Evolutionary conservation across 2,888 invertebrate genomes (phyloP).

Genomic region (Lithophane semibrunnea): DNA sequence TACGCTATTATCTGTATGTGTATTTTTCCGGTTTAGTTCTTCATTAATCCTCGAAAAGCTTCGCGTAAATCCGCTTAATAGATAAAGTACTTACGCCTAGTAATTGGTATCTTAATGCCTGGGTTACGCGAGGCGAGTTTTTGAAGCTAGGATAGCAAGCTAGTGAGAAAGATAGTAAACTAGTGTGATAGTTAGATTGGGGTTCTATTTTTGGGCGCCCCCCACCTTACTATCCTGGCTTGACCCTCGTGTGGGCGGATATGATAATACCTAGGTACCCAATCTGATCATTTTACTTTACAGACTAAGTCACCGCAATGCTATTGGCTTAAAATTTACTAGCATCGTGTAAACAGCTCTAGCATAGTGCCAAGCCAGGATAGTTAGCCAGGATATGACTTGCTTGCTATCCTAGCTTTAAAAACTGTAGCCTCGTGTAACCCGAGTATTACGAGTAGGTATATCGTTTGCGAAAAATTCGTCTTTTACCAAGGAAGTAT

Average conservation of each 20-base stretch:
- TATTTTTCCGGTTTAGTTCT: slow-evolving; percentile 24
- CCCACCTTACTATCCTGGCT: not conserved
- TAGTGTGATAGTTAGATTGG: not conserved
- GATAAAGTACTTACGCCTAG: slow-evolving; percentile 39
- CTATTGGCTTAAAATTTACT: not conserved
- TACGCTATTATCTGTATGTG: slow-evolving; percentile 10
- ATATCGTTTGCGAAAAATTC: not conserved
- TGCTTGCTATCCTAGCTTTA: not conserved
- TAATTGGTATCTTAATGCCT: slow-evolving; percentile 18
- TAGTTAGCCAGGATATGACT: not conserved
- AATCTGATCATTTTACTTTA: not conserved
- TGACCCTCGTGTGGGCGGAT: not conserved
- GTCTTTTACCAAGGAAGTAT: slow-evolving; percentile 10
- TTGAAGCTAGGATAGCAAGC: not conserved
- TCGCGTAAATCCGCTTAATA: slow-evolving; percentile 40
- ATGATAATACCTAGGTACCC: not conserved
- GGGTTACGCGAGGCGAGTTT: not conserved
- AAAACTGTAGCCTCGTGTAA: not conserved
- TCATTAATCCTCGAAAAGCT: slow-evolving; percentile 19
- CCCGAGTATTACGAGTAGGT: not conserved
- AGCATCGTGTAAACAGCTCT: not conserved
- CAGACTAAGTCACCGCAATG: not conserved
- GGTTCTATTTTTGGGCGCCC: not conserved
- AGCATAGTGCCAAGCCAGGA: not conserved
- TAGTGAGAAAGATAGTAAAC: not conserved